A percentile compares a stretch with the other conserved stretches of the same genome.
These are phyloP conservation scores for Wasmannia auropunctata DNA, from an alignment of 1,140 invertebrate species.

Conservation along the genomic window DNA sequence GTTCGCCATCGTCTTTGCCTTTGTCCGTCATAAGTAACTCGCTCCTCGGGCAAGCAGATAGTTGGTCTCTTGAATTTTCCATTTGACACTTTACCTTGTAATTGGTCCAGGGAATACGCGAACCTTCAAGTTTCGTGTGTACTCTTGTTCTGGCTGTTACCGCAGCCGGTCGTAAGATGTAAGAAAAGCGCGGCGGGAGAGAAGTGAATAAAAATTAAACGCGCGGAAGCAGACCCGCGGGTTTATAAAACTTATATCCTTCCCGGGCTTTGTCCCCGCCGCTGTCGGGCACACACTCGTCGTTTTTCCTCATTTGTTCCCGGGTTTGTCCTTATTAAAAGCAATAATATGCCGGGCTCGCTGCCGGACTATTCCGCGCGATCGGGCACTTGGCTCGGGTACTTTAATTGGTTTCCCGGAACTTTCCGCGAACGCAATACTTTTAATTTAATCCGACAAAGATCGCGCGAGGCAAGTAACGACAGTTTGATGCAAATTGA, in stretches of 20 bases:
- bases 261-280: not conserved
- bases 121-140: conserved; percentile 24
- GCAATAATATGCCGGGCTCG: conserved; percentile 20
- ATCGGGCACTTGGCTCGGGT: not conserved
- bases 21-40: conserved; percentile 40
- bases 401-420: conserved; percentile 34
- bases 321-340: conserved; percentile 40
- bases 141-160: conserved; percentile 23
- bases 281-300: not conserved
- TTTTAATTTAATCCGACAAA: conserved; percentile 45
- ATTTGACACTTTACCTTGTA: conserved; percentile 59
- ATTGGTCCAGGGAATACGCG: conserved; percentile 59
- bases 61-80: conserved; percentile 60
- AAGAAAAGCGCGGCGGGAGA: conserved; percentile 21
- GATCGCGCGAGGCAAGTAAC: conserved; percentile 26
- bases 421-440: conserved; percentile 27
- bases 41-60: conserved; percentile 17
- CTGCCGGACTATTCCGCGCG: conserved; percentile 25
- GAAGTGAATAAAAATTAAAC: conserved; percentile 43
- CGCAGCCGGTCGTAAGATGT: not conserved
- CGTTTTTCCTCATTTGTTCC: not conserved
- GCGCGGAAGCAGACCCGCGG: conserved; percentile 9
- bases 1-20: conserved; percentile 11
- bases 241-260: conserved; percentile 16
- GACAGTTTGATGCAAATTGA: conserved; percentile 53